Base-by-base conservation (phyloP, 2,888 invertebrate genomes). In the Falcaria lacertinaria region DNA sequence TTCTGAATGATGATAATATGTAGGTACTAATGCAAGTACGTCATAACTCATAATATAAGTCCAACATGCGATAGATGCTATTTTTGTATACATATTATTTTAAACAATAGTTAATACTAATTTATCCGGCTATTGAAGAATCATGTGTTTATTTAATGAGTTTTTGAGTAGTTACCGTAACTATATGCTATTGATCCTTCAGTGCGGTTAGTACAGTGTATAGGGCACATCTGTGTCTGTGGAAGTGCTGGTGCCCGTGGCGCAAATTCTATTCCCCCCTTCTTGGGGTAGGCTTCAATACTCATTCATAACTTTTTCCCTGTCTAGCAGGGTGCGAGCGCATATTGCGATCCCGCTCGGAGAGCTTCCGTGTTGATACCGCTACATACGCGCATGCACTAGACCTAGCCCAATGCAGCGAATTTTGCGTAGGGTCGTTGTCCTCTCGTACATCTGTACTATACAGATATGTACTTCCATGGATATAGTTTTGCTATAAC, bases 401-500 rank as follows among this genome's bases (percentile, higher is more conserved):
- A 85, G 84, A 86, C 88, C 89, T 90, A 89, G 87, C 86, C 83
- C 89, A 90, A 89, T 89, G 90, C 89, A 88, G 88, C 74, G 86
- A 89, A 89, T 89, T 90, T 90, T 89, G 89, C 88, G 90, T 90
- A 86, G 83, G 90, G 84, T 90, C 89, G 75, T 79, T 77, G 89
- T 80, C 84, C 89, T 82, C 74, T 56, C 60, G 58, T 72, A 78
- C 64, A 74, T 72, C 74, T 72, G 67, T 74, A 74, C 57, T 60
- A 42, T 3, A 50, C 57, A 61, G 54, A 66, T 50, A 46, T 15
- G 15, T 15, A 16, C n/a, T n/a, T 16, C 6, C 15, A 34, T 8
- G n/a, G n/a, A n/a, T 50, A 45, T 56, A 49, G 53, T 51, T 48
- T 54, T 55, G 53, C 48, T 52, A 58, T 57, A 51, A 46, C 42